These are phyloP conservation scores for Zaprionus kolodkinae DNA, from an alignment of 1,140 invertebrate genomes.

Conservation along the genomic window DNA sequence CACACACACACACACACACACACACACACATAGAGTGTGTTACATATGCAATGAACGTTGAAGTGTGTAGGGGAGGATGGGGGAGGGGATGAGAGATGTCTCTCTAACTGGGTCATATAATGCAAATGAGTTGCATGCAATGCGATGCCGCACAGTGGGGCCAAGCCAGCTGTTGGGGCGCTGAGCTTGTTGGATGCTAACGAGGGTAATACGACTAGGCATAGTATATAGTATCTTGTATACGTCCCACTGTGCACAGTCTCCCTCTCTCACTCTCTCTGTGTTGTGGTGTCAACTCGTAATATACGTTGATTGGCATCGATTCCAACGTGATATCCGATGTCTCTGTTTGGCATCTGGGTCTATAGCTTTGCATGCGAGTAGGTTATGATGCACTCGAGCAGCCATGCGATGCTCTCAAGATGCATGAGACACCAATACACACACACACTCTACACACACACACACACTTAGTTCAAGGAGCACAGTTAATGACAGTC, in stretches of 20 bases:
- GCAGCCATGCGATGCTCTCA: constrained; percentile 48
- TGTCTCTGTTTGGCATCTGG: constrained; percentile 9
- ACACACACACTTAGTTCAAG: constrained; percentile 10
- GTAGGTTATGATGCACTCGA: constrained; percentile 53
- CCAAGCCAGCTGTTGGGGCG: background rate
- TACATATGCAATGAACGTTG: constrained; percentile 14
- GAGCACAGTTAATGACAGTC: constrained; percentile 30
- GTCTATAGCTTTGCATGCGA: constrained; percentile 38
- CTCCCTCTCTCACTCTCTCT: background rate
- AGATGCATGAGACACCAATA: constrained; percentile 38
- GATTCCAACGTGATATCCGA: constrained; percentile 16
- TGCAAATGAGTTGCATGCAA: constrained; percentile 58
- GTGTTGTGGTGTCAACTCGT: constrained; percentile 3
- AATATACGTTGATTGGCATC: constrained; percentile 40
- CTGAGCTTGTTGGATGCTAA: background rate
- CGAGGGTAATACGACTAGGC: no score
- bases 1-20: constrained; percentile 3
- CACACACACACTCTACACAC: constrained; percentile 25
- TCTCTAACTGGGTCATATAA: constrained; percentile 68
- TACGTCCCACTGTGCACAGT: constrained; percentile 26
- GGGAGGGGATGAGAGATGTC: constrained; percentile 12
- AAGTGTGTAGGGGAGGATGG: background rate
- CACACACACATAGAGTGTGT: background rate
- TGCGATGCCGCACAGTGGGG: constrained; percentile 48
- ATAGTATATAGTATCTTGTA: no score